Percentiles rank a stretch among this genome's conserved stretches.
Conservation (phyloP, 2,113 vertebrate genomes). For the Fregata magnificens region DNA sequence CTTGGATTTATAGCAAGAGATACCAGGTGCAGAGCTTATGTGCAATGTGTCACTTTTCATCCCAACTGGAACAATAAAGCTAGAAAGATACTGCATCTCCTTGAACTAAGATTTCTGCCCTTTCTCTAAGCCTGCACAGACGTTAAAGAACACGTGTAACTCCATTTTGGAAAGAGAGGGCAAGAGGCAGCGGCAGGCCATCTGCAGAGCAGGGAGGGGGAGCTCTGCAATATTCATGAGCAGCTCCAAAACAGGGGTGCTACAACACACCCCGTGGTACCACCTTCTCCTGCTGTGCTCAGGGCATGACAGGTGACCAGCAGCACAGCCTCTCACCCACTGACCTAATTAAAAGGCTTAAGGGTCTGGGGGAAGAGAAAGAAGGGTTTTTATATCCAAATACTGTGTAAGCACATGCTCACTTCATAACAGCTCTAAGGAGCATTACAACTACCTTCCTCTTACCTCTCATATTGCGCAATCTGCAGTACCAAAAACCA, state of each 20-base stretch:
- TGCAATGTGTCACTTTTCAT: not conserved
- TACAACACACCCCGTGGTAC: not conserved
- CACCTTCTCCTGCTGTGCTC: not conserved
- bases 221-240: not conserved
- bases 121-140: not conserved
- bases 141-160: not conserved
- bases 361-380: not conserved
- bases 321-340: not conserved
- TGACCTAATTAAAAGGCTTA: not conserved
- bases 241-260: not conserved
- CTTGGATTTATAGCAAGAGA: not conserved
- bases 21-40: not conserved
- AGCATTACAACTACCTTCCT: not conserved
- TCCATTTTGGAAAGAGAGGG: not conserved
- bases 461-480: not conserved
- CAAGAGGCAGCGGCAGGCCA: not conserved
- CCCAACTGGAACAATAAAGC: not conserved
- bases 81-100: not conserved
- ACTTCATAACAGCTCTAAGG: not conserved
- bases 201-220: not conserved
- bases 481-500: fast-evolving
- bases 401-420: not conserved
- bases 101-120: not conserved
- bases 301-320: fast-evolving
- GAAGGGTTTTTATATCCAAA: not conserved